Percentiles rank a stretch among this genome's conserved stretches.
These are phyloP conservation scores for Pedetes capensis DNA, from an alignment of 2,113 vertebrate genomes.

Conservation along the genomic window DNA sequence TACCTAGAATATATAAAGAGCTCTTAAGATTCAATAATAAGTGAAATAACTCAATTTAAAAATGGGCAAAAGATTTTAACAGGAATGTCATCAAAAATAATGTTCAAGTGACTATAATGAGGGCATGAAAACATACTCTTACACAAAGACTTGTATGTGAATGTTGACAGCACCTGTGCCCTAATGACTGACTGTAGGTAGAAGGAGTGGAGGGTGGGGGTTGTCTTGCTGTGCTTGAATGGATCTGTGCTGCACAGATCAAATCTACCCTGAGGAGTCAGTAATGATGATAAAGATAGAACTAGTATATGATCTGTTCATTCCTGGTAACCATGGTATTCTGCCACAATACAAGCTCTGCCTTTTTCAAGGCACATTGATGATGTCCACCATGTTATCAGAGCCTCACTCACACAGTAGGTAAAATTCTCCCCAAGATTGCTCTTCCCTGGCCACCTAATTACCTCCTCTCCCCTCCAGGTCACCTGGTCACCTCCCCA, in stretches of 20 bases:
- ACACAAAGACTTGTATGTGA: background rate
- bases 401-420: background rate
- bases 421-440: background rate
- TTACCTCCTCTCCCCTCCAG: background rate
- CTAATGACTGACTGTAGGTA: background rate
- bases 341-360: background rate
- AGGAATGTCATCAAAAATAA: background rate
- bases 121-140: background rate
- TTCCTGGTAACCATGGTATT: background rate
- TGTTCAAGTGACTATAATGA: constrained; percentile 8
- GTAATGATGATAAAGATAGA: background rate
- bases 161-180: background rate
- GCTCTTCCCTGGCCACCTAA: background rate
- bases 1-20: background rate
- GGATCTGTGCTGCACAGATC: background rate
- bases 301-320: background rate
- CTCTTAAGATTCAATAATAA: background rate
- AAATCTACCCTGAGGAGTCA: background rate
- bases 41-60: background rate
- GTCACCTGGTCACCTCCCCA: background rate
- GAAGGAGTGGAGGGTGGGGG: background rate
- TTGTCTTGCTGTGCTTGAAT: background rate
- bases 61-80: background rate
- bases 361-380: background rate
- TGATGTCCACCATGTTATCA: background rate